Evolutionary conservation across 2,797 vertebrate genomes (phyloP).

Genomic region (Rhinophrynus dorsalis): DNA sequence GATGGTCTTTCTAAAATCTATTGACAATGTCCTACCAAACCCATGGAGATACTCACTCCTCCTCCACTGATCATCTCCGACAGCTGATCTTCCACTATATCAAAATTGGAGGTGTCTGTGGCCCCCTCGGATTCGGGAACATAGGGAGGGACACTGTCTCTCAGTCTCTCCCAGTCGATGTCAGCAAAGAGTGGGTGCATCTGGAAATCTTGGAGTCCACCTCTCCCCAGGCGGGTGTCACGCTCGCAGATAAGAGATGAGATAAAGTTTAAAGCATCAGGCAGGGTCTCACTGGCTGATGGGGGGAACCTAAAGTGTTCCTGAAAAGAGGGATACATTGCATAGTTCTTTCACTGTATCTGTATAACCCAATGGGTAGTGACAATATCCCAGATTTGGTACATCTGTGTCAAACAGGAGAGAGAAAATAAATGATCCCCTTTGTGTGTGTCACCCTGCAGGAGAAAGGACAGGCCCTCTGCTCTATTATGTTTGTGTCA

Average conservation of each 20-base stretch:
- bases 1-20: no score
- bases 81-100: conserved; percentile 78
- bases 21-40: no score
- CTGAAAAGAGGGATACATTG: conserved; percentile 55
- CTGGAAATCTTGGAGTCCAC: conserved; percentile 73
- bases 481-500: no score
- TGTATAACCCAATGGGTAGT: no score
- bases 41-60: conserved; percentile 51
- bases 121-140: conserved; percentile 74
- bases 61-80: conserved; percentile 74
- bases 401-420: no score
- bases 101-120: conserved; percentile 86
- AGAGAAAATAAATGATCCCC: no score
- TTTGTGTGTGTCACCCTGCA: no score
- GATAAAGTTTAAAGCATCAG: conserved; percentile 71
- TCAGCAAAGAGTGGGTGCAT: conserved; percentile 75
- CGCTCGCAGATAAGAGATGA: conserved; percentile 74
- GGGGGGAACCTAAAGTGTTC: conserved; percentile 78
- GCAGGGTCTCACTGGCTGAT: conserved; percentile 63
- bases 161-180: conserved; percentile 75
- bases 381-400: no score
- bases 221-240: conserved; percentile 69
- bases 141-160: conserved; percentile 70
- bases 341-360: no score
- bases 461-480: no score